Percentiles rank a stretch among this genome's conserved stretches.
phyloP scores from a whole-genome alignment of 1,140 invertebrate genomes.

The Hypsibius dujardini region DNA sequence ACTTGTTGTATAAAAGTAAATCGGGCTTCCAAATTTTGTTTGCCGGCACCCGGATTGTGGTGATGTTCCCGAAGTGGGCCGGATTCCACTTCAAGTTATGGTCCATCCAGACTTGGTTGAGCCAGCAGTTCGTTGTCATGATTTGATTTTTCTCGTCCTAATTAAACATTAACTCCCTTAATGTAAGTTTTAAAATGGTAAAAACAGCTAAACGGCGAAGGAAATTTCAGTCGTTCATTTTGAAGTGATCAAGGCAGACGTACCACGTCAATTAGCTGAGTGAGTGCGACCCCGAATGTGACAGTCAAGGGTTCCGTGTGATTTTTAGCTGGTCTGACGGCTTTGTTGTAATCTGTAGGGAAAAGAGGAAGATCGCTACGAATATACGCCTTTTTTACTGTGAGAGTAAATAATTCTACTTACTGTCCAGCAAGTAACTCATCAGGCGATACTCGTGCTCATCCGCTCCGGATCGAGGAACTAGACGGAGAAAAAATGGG shows the following conservation, averaged over 20 bases:
- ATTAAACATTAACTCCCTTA: conserved; percentile 24
- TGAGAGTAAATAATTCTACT: not conserved
- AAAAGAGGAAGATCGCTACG: not conserved
- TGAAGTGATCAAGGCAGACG: conserved; percentile 29
- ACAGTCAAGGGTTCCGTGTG: conserved; percentile 51
- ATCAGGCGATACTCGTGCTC: conserved; percentile 49
- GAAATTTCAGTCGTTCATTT: no score
- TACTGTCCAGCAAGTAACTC: conserved; percentile 46
- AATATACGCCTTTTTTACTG: not conserved
- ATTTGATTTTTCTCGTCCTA: conserved; percentile 49
- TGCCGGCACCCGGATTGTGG: conserved; percentile 44
- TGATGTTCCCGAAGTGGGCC: conserved; percentile 63
- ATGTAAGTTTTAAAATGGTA: no score
- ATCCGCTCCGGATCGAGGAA: conserved; percentile 19
- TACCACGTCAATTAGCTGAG: conserved; percentile 59
- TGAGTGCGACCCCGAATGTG: conserved; percentile 56
- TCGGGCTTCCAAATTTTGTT: conserved; percentile 61
- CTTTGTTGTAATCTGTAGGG: conserved; percentile 44
- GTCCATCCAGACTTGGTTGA: conserved; percentile 70
- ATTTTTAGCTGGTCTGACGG: conserved; percentile 53
- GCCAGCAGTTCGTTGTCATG: conserved; percentile 75
- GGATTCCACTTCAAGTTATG: conserved; percentile 69
- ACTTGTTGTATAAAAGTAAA: conserved; percentile 74
- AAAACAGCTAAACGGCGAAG: no score
- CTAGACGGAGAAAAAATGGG: not conserved